A percentile compares a stretch with the other conserved stretches of the same genome.
Evolutionary conservation across 2,113 vertebrate species (phyloP).

Genomic region (Kryptolebias marmoratus): DNA sequence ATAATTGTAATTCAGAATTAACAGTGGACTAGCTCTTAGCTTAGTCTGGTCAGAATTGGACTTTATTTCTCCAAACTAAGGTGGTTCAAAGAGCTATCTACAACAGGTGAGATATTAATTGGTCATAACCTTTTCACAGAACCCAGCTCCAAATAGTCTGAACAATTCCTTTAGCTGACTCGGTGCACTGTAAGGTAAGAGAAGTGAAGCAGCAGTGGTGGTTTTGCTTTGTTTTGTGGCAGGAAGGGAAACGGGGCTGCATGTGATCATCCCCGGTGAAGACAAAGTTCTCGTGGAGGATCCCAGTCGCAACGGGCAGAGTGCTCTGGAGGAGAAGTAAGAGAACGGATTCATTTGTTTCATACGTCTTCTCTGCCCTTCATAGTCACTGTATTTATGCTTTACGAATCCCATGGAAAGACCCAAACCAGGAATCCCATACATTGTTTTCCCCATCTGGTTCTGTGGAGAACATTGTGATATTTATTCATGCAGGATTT

Average conservation of each 20-base stretch:
- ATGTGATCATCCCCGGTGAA: constrained; percentile 90
- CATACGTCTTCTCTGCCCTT: not conserved
- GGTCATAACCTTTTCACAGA: too few relatives aligned
- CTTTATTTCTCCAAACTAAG: too few relatives aligned
- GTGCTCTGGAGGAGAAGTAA: constrained; percentile 93
- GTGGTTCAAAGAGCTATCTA: too few relatives aligned
- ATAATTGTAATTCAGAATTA: too few relatives aligned
- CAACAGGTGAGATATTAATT: too few relatives aligned
- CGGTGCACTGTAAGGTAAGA: not conserved
- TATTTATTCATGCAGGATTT: too few relatives aligned
- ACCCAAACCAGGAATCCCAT: too few relatives aligned
- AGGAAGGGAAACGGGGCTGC: constrained; percentile 91
- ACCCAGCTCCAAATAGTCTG: too few relatives aligned
- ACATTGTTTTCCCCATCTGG: too few relatives aligned
- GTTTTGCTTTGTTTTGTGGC: constrained; percentile 74
- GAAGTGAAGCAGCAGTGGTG: constrained; percentile 34
- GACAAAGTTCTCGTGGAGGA: constrained; percentile 91
- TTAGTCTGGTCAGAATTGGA: too few relatives aligned
- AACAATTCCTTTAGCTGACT: not conserved
- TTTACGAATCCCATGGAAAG: not conserved
- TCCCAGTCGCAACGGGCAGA: constrained; percentile 93
- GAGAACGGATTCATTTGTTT: constrained; percentile 36
- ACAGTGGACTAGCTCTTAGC: too few relatives aligned
- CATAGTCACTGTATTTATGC: not conserved
- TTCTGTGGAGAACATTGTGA: too few relatives aligned